Evolutionary conservation across 2,888 invertebrate species (phyloP).

Genomic region (Notocelia uddmanniana): DNA sequence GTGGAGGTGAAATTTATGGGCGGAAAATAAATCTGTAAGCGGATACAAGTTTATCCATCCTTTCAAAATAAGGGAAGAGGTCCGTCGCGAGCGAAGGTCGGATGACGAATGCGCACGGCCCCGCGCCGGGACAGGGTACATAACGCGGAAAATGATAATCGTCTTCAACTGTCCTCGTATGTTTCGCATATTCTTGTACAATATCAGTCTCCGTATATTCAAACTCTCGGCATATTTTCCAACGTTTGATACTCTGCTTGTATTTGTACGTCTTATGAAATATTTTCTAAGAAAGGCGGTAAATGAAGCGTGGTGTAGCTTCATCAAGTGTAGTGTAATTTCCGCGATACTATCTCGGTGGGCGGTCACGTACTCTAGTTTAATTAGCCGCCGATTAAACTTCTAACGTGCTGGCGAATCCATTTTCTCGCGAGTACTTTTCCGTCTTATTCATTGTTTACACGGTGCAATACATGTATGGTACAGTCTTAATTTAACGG

Average conservation of each 20-base stretch:
- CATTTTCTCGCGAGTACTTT: constrained; percentile 55
- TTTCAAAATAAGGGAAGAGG: constrained; percentile 72
- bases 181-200: constrained; percentile 56
- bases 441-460: constrained; percentile 56
- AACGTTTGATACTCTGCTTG: constrained; percentile 1
- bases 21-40: constrained; percentile 74
- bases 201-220: constrained; percentile 23
- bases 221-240: constrained; percentile 6
- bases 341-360: constrained; percentile 53
- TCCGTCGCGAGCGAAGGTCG: constrained; percentile 65
- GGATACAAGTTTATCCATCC: constrained; percentile 75
- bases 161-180: constrained; percentile 75
- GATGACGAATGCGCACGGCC: constrained; percentile 77
- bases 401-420: constrained; percentile 60
- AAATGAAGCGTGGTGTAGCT: constrained; percentile 34
- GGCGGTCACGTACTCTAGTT: constrained; percentile 71
- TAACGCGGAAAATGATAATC: constrained; percentile 84
- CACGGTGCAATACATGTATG: constrained; percentile 25
- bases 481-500: background rate
- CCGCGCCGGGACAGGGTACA: constrained; percentile 75
- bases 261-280: constrained; percentile 11
- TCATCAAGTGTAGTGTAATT: constrained; percentile 41
- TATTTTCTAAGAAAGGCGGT: constrained; percentile 13
- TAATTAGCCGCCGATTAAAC: constrained; percentile 76
- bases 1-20: constrained; percentile 64